phyloP scores from a whole-genome alignment of 2,797 vertebrate genomes.

The Pseudomugil tenellus region DNA sequence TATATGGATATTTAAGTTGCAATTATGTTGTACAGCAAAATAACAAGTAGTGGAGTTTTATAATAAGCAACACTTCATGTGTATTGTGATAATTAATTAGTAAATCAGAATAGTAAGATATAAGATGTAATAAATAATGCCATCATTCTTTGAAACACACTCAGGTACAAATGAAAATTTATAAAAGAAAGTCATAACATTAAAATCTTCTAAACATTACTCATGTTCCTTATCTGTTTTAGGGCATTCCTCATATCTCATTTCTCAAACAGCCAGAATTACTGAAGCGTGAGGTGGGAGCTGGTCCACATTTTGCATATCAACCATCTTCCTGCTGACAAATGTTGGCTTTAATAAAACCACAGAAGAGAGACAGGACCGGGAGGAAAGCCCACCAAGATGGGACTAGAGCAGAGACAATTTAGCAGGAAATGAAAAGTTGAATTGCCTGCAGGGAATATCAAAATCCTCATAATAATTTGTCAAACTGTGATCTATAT shows the following conservation, averaged over 20 bases:
- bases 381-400: constrained; percentile 60
- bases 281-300: constrained; percentile 85
- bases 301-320: constrained; percentile 88
- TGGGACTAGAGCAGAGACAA: constrained; percentile 65
- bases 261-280: constrained; percentile 77
- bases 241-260: constrained; percentile 85
- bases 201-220: constrained; percentile 80
- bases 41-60: constrained; percentile 89
- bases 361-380: constrained; percentile 53
- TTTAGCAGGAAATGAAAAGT: constrained; percentile 88
- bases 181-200: constrained; percentile 79
- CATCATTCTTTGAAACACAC: constrained; percentile 48
- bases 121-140: no score
- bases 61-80: constrained; percentile 93
- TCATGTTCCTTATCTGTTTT: constrained; percentile 90
- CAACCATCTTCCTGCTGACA: constrained; percentile 88
- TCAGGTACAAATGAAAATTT: constrained; percentile 72
- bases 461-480: constrained; percentile 83
- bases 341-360: constrained; percentile 88
- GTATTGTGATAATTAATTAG: constrained; percentile 89
- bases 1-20: constrained; percentile 89
- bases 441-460: constrained; percentile 78
- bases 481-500: constrained; percentile 79
- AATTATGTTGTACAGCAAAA: constrained; percentile 86
- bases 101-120: no score